phyloP scores from a whole-genome alignment of 2,797 vertebrate genomes.

The Mormyrus proboscirostris region DNA sequence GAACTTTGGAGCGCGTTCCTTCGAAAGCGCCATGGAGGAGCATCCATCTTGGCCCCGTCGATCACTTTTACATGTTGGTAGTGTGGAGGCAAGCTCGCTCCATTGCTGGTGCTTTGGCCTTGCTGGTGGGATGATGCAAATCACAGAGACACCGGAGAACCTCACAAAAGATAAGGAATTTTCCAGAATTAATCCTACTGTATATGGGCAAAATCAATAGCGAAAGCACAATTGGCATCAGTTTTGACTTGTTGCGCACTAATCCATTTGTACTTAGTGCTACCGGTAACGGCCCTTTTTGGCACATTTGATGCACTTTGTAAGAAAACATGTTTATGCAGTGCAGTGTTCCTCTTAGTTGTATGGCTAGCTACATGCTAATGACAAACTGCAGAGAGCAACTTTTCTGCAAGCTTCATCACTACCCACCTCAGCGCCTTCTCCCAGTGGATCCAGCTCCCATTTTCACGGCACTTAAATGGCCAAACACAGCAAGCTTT shows the following conservation, averaged over 20 bases:
- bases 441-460: background rate
- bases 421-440: background rate
- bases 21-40: background rate
- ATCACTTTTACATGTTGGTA: slow-evolving; percentile 1
- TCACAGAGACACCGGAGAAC: slow-evolving; percentile 14
- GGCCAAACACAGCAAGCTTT: background rate
- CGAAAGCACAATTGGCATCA: slow-evolving; percentile 2
- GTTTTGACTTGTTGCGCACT: slow-evolving; percentile 13
- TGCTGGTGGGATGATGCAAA: slow-evolving; percentile 6
- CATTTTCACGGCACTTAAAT: background rate
- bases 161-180: background rate
- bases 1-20: background rate
- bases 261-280: background rate
- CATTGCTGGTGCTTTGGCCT: slow-evolving; percentile 15
- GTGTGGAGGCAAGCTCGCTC: background rate
- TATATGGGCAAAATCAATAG: background rate
- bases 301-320: background rate
- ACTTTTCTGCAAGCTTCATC: background rate
- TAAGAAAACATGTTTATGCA: background rate
- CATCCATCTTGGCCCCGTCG: background rate
- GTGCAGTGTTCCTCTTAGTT: slow-evolving; percentile 44
- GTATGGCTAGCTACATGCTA: slow-evolving; percentile 51
- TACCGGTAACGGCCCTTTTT: background rate
- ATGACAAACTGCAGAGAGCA: slow-evolving; percentile 46
- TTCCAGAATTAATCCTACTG: slow-evolving; percentile 7